Evolutionary conservation across 2,113 vertebrate species (phyloP).

Genomic region (Sebastes fasciatus): DNA sequence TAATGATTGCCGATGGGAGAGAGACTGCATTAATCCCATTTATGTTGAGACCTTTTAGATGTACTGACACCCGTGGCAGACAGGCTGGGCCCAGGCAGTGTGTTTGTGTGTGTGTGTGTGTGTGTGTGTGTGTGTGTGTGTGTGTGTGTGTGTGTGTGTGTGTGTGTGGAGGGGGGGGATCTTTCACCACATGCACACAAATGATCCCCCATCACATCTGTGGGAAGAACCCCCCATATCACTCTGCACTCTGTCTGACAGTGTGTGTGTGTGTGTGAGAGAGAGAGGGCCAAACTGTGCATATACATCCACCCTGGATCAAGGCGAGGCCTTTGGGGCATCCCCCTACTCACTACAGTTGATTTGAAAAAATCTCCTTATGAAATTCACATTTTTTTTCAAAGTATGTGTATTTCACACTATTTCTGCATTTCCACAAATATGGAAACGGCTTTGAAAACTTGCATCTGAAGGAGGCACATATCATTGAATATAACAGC

Average conservation of each 20-base stretch:
- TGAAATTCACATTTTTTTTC: constrained; percentile 72
- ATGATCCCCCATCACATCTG: constrained; percentile 63
- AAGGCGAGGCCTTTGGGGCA: constrained; percentile 78
- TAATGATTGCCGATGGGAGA: constrained; percentile 86
- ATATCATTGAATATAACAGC: constrained; percentile 60
- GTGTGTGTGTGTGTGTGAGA: constrained; percentile 32
- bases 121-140: constrained; percentile 37
- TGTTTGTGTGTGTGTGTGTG: constrained; percentile 38
- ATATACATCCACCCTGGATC: constrained; percentile 72
- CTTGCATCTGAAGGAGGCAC: constrained; percentile 53
- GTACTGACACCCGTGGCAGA: constrained; percentile 83
- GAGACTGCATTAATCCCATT: constrained; percentile 86
- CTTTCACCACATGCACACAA: constrained; percentile 64
- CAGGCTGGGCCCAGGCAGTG: constrained; percentile 58
- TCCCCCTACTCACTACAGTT: constrained; percentile 55
- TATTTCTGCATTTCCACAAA: constrained; percentile 75
- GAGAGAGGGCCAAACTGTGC: constrained; percentile 61
- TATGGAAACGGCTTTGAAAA: constrained; percentile 74
- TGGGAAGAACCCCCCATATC: constrained; percentile 60
- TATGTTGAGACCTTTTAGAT: constrained; percentile 87
- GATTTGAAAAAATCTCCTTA: constrained; percentile 73
- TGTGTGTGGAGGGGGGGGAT: constrained; percentile 32
- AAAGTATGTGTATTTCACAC: constrained; percentile 62
- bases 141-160: constrained; percentile 27
- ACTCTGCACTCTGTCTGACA: constrained; percentile 37